These are phyloP conservation scores for Apocrypta bakeri DNA, from an alignment of 1,140 invertebrate genomes.

Conservation along the genomic window DNA sequence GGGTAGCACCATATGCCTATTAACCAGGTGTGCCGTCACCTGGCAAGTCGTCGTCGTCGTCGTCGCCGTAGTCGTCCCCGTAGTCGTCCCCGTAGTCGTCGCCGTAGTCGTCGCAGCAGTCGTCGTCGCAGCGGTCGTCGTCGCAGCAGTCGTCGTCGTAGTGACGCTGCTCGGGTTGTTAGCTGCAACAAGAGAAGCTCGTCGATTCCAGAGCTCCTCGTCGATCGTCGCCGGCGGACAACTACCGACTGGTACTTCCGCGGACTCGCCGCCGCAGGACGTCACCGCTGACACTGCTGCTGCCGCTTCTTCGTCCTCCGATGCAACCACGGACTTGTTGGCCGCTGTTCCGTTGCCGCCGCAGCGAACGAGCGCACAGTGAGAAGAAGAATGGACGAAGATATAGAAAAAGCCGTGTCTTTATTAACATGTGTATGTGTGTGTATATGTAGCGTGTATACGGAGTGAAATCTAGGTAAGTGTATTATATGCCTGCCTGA, in stretches of 20 bases:
- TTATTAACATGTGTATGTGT: conserved; percentile 8
- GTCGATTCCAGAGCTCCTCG: conserved; percentile 41
- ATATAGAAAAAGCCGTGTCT: too few relatives aligned
- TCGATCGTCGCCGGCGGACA: not conserved
- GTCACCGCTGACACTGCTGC: not conserved
- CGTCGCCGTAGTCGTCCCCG: too few relatives aligned
- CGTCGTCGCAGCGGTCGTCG: not conserved
- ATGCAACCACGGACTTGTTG: conserved; percentile 61
- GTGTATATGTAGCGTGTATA: conserved; percentile 49
- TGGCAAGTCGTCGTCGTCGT: conserved; percentile 51
- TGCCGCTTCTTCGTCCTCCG: not conserved
- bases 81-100: not conserved
- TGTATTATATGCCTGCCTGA: conserved; percentile 73
- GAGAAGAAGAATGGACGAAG: not conserved
- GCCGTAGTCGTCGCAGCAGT: not conserved
- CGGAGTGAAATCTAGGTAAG: conserved; percentile 74
- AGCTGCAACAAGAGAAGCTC: conserved; percentile 57
- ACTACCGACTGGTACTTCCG: not conserved
- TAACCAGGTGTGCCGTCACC: conserved; percentile 78
- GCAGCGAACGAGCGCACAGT: not conserved
- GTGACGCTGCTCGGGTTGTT: conserved; percentile 54
- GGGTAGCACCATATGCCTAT: conserved; percentile 87
- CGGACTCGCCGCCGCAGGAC: not conserved
- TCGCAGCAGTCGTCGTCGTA: not conserved
- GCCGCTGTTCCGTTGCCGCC: conserved; percentile 60